A percentile compares a stretch with the other conserved stretches of the same genome.
phyloP scores from a whole-genome alignment of 1,140 invertebrate species.

The Drosophila pachea region DNA sequence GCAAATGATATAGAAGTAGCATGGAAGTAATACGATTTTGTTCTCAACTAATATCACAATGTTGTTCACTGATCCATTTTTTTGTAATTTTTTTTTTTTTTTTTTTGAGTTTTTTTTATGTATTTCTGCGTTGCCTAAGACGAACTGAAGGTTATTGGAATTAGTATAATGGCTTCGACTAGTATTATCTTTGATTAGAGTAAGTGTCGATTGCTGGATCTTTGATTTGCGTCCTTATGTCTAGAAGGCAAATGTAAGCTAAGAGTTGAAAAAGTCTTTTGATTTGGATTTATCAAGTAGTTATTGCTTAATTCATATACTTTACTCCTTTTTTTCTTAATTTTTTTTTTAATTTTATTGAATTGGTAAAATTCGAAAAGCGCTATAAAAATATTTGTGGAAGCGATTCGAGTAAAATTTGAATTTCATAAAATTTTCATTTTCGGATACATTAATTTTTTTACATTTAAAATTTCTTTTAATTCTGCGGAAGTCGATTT shows the following conservation, averaged over 20 bases:
- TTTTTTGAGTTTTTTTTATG: slow-evolving; percentile 37
- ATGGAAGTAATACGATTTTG: slow-evolving; percentile 74
- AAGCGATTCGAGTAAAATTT: slow-evolving; percentile 71
- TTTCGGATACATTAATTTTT: slow-evolving; percentile 21
- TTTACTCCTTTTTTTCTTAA: slow-evolving; percentile 25
- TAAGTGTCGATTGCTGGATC: slow-evolving; percentile 28
- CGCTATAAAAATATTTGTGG: slow-evolving; percentile 68
- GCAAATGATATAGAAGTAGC: slow-evolving; percentile 65
- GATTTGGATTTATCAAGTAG: slow-evolving; percentile 57
- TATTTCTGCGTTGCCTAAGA: slow-evolving; percentile 27
- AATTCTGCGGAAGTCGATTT: slow-evolving; percentile 8
- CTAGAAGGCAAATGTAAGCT: slow-evolving; percentile 76
- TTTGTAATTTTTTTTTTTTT: slow-evolving; percentile 19
- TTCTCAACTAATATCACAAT: slow-evolving; percentile 77
- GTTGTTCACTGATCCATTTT: slow-evolving; percentile 64
- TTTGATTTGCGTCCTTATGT: slow-evolving; percentile 56
- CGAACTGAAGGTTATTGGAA: slow-evolving; percentile 34
- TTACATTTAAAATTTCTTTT: slow-evolving; percentile 33
- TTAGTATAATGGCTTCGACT: slow-evolving; percentile 16
- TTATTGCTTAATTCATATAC: slow-evolving; percentile 66
- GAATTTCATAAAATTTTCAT: slow-evolving; percentile 24
- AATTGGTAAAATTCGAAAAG: slow-evolving; percentile 66
- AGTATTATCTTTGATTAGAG: slow-evolving; percentile 19
- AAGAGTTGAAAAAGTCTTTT: slow-evolving; percentile 72
- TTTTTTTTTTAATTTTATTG: slow-evolving; percentile 20